Percentiles rank a stretch among this genome's conserved stretches.
phyloP scores from a whole-genome alignment of 2,888 invertebrate species.

The Hydraecia micacea region DNA sequence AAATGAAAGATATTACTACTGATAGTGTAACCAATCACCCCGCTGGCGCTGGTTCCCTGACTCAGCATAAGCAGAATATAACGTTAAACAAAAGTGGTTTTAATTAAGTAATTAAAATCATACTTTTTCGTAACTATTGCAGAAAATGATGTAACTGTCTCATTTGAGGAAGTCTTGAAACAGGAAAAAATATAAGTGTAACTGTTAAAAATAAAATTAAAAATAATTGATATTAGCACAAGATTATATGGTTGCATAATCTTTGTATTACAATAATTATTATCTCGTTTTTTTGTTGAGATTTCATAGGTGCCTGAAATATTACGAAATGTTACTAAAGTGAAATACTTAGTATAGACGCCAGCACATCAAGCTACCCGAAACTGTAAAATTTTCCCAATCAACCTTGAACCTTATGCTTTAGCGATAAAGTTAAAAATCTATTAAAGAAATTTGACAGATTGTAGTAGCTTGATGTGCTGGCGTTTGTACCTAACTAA shows the following conservation, averaged over 20 bases:
- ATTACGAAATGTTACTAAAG: constrained; percentile 37
- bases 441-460: too few relatives aligned
- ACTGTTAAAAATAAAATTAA: constrained; percentile 41
- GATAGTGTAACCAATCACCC: too few relatives aligned
- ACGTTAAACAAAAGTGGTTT: not conserved
- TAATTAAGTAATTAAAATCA: constrained; percentile 19
- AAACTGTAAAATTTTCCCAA: too few relatives aligned
- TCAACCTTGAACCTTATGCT: too few relatives aligned
- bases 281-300: constrained; percentile 26
- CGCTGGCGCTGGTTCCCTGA: too few relatives aligned
- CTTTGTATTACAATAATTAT: constrained; percentile 9
- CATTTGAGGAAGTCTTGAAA: constrained; percentile 31
- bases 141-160: constrained; percentile 30
- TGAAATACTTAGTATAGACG: too few relatives aligned
- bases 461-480: too few relatives aligned
- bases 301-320: constrained; percentile 10
- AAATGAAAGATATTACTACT: not conserved
- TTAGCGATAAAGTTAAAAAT: too few relatives aligned
- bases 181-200: constrained; percentile 13
- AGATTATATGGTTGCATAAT: constrained; percentile 36
- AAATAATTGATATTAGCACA: constrained; percentile 20
- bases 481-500: too few relatives aligned
- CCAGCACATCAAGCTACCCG: too few relatives aligned
- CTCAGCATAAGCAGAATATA: not conserved
- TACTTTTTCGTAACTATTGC: not conserved